Evolutionary conservation across 2,888 invertebrate species (phyloP).

Genomic region (Palloptera scutellata): DNA sequence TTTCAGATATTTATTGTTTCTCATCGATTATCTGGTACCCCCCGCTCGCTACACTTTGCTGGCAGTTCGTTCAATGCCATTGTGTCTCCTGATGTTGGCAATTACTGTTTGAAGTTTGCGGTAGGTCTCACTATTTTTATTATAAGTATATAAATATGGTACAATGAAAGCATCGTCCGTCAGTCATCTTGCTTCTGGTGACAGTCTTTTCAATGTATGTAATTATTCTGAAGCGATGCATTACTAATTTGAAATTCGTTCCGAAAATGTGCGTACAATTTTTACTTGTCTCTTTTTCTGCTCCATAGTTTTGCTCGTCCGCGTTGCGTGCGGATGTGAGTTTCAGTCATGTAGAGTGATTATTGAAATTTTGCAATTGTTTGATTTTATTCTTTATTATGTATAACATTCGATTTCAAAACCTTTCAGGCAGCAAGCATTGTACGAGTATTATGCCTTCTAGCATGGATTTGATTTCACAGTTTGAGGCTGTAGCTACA

Average conservation of each 20-base stretch:
- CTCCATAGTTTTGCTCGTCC: background rate
- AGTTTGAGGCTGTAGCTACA: too few species aligned
- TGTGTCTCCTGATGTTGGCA: slow-evolving; percentile 1
- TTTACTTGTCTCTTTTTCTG: background rate
- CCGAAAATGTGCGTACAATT: slow-evolving; percentile 32
- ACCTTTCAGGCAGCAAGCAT: too few species aligned
- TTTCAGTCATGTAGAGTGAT: background rate
- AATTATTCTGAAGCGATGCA: slow-evolving; percentile 21
- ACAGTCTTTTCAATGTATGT: background rate
- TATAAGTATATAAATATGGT: too few species aligned
- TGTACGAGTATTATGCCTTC: too few species aligned
- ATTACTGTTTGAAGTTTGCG: slow-evolving; percentile 19
- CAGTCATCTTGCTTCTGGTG: slow-evolving; percentile 11
- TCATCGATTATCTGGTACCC: too few species aligned
- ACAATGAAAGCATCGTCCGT: background rate
- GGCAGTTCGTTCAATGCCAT: background rate
- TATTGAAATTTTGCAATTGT: too few species aligned
- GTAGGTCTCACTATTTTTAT: slow-evolving; percentile 20
- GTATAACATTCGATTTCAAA: too few species aligned
- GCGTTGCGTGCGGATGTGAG: background rate
- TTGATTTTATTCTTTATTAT: too few species aligned
- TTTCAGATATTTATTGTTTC: background rate
- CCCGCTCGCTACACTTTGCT: background rate
- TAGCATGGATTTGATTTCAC: too few species aligned
- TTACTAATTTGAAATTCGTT: slow-evolving; percentile 38